Base-by-base conservation (phyloP, 2,797 vertebrate species). In the Petrocephalus sullivani region DNA sequence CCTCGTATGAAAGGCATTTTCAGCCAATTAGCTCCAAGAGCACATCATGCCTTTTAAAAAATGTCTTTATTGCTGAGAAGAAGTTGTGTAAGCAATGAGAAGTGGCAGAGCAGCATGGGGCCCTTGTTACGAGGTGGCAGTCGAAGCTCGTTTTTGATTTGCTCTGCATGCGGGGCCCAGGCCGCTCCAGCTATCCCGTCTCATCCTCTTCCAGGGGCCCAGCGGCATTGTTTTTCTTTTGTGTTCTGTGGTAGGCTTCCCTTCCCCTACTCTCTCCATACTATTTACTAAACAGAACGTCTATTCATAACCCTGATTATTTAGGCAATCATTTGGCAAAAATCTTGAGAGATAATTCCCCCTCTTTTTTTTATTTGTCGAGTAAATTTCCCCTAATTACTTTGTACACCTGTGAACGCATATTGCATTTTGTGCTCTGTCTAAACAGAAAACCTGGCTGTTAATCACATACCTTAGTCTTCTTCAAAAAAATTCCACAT, bases 331-430 rank as follows among this genome's bases (percentile, higher is more conserved):
- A 95, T 94, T 94, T 95, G 94, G 93, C 93, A 92, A 93, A 93
- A 94, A 94, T 94, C 94, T 94, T 93, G 93, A 94, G 93, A 92
- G 93, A 19, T 86, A 58, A 33, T 85, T 78, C 23, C 28, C 67
- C 58, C 14, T 37, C 5, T 56, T 28, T 67, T 51, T 71, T 71
- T 94, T n/a, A 71, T 28, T 78, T 54, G 81, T 93, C 92, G 92
- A 92, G 90, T 12, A 21, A 67, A 49, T 87, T 93, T 93, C 92
- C 94, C 94, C 93, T 93, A 92, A 92, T 95, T 94, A 93, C 94
- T 94, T 84, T 95, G 94, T 95, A 94, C 95, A 96, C 96, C 96
- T 96, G 95, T 95, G 95, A 96, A 96, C 93, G 96, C 94, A 95
- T 87, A 91, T 87, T 86, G 56, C 95, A 94, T 96, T 96, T 95